phyloP scores from a whole-genome alignment of 2,113 vertebrate genomes.

The Orientallactaga bullata region DNA sequence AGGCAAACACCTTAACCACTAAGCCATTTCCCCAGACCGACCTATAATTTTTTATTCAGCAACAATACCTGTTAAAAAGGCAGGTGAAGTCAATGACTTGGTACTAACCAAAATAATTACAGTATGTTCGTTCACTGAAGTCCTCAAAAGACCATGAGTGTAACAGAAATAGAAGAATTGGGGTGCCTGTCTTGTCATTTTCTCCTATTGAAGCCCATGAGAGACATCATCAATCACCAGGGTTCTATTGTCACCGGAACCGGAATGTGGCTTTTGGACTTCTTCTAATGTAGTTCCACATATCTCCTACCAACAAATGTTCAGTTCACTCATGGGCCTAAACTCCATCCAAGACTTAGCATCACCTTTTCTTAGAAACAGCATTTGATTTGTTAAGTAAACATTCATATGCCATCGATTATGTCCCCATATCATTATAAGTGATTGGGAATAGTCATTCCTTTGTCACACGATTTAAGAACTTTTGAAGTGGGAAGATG shows the following conservation, averaged over 20 bases:
- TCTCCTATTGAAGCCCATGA: neutral
- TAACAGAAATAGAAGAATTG: no score
- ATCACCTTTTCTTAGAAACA: neutral
- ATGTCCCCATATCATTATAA: neutral
- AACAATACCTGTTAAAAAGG: neutral
- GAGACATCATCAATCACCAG: neutral
- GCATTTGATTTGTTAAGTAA: neutral
- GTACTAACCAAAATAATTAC: neutral
- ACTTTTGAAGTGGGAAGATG: neutral
- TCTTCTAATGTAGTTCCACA: neutral
- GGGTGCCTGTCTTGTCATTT: fast-evolving
- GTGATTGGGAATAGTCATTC: neutral
- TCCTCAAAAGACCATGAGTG: no score
- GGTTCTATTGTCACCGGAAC: neutral
- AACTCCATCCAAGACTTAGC: neutral
- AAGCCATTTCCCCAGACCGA: neutral
- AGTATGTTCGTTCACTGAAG: no score
- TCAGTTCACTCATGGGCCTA: neutral
- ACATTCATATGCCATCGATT: neutral
- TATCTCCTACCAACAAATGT: neutral
- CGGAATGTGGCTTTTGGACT: neutral
- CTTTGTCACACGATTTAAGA: neutral
- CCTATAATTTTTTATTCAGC: neutral
- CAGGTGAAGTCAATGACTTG: neutral
- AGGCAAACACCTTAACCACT: no score